Percentiles rank a stretch among this genome's conserved stretches.
phyloP scores from a whole-genome alignment of 2,113 vertebrate genomes.

The Oceanites oceanicus region DNA sequence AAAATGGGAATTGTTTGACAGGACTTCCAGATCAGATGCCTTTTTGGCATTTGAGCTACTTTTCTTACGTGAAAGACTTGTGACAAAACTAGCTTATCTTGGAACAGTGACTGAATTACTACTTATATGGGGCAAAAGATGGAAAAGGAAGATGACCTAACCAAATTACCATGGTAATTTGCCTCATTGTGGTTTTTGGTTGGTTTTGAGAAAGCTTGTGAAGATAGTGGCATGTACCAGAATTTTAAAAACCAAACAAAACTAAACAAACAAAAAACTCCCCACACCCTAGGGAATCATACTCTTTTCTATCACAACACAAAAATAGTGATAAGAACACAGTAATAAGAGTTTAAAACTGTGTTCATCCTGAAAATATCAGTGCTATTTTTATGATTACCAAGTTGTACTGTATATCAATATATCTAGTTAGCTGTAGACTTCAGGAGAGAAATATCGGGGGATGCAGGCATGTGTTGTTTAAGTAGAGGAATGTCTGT shows the following conservation, averaged over 20 bases:
- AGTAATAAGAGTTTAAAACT: background rate
- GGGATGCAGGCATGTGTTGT: background rate
- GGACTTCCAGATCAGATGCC: background rate
- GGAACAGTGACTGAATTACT: background rate
- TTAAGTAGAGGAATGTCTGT: background rate
- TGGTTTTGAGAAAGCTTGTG: background rate
- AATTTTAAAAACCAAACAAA: background rate
- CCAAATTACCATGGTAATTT: background rate
- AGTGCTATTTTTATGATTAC: background rate
- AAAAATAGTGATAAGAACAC: background rate
- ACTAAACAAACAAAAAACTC: background rate
- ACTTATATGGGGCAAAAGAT: fast-evolving
- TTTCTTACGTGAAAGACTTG: background rate
- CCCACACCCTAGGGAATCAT: background rate
- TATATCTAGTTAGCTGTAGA: background rate
- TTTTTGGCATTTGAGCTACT: background rate
- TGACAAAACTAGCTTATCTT: background rate
- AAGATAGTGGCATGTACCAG: background rate
- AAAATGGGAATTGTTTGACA: background rate
- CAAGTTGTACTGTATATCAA: background rate
- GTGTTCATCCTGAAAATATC: background rate
- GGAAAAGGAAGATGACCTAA: background rate
- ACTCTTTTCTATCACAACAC: background rate
- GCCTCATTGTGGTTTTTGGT: background rate
- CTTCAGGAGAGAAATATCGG: background rate